A percentile compares a stretch with the other conserved stretches of the same genome.
Conservation (phyloP, 2,888 invertebrate genomes). For the Andricus curvator region DNA sequence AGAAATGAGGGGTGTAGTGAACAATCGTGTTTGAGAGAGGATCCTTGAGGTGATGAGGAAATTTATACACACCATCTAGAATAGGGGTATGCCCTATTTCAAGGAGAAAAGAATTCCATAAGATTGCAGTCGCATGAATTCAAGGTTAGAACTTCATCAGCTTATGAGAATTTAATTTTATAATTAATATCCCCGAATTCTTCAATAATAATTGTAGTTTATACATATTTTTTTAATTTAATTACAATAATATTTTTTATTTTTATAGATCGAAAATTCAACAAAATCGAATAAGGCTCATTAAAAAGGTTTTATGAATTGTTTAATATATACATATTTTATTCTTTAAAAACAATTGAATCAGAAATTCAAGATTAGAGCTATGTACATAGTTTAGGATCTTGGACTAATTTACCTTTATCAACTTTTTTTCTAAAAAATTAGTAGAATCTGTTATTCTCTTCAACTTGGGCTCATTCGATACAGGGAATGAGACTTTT, state of each 20-base stretch:
- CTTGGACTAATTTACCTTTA: too few species aligned
- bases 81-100: constrained; percentile 21
- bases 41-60: background rate
- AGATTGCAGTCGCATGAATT: constrained; percentile 17
- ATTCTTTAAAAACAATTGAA: too few species aligned
- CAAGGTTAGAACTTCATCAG: background rate
- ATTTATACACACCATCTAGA: background rate
- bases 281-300: too few species aligned
- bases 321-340: too few species aligned
- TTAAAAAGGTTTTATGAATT: too few species aligned
- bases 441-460: too few species aligned
- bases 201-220: background rate
- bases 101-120: background rate
- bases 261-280: too few species aligned
- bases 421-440: too few species aligned
- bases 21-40: background rate
- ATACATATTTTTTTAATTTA: background rate
- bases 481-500: background rate
- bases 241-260: too few species aligned
- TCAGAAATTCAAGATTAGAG: too few species aligned
- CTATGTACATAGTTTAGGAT: too few species aligned
- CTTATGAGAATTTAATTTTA: background rate
- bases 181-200: background rate
- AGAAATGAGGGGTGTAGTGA: background rate
- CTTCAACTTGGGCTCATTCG: background rate